Percentiles rank a stretch among this genome's conserved stretches.
Evolutionary conservation across 2,797 vertebrate species (phyloP).

Genomic region (Syndactyla subalaris): DNA sequence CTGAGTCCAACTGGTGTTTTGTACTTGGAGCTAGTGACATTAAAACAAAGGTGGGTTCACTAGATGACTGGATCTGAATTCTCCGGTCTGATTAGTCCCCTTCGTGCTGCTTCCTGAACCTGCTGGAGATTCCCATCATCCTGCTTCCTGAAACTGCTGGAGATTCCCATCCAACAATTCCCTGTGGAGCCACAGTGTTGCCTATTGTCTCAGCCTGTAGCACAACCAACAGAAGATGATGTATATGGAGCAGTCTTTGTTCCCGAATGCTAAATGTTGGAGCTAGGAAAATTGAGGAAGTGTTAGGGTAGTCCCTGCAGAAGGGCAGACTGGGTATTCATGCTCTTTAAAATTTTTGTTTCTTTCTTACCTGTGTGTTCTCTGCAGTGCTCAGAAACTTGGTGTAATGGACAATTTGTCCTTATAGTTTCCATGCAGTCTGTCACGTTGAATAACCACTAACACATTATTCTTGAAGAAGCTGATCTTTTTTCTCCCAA

Average conservation of each 20-base stretch:
- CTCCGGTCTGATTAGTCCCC: background rate
- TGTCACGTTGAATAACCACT: background rate
- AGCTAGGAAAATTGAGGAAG: background rate
- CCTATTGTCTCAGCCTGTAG: background rate
- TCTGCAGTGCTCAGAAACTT: background rate
- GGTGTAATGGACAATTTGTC: background rate
- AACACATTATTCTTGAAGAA: background rate
- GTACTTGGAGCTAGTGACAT: slow-evolving; percentile 41
- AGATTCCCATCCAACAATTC: background rate
- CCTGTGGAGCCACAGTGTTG: background rate
- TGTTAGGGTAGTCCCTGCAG: background rate
- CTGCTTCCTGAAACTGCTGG: background rate
- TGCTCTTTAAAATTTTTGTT: background rate
- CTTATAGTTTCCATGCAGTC: background rate
- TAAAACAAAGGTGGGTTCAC: slow-evolving; percentile 57
- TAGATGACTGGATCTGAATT: slow-evolving; percentile 7
- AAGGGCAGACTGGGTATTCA: background rate
- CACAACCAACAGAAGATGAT: background rate
- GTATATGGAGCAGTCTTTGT: background rate
- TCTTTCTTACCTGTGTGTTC: background rate
- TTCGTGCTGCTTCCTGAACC: background rate
- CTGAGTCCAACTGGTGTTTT: slow-evolving; percentile 35
- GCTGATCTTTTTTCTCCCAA: background rate
- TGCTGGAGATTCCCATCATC: background rate
- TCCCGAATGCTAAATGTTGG: background rate